A percentile compares a stretch with the other conserved stretches of the same genome.
phyloP scores from a whole-genome alignment of 1,140 invertebrate species.

The Schlechtendalia chinensis region DNA sequence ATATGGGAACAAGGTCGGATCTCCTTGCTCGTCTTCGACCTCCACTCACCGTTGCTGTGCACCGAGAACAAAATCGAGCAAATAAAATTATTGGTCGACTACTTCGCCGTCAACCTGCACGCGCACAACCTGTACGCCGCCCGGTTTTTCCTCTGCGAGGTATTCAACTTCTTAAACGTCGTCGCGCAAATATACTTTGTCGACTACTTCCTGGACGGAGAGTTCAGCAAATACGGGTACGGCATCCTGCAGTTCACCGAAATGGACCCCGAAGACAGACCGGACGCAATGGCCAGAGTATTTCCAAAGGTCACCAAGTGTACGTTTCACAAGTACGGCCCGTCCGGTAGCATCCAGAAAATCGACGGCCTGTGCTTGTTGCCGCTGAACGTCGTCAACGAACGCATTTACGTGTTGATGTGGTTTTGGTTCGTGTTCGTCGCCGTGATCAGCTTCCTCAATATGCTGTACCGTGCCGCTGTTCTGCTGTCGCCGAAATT shows the following conservation, averaged over 20 bases:
- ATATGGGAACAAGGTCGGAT: slow-evolving; percentile 69
- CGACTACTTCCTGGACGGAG: slow-evolving; percentile 71
- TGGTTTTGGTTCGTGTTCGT: slow-evolving; percentile 80
- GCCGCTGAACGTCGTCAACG: slow-evolving; percentile 75
- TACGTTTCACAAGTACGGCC: slow-evolving; percentile 62
- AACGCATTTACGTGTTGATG: slow-evolving; percentile 75
- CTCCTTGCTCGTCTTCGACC: slow-evolving; percentile 54
- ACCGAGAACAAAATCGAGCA: slow-evolving; percentile 60
- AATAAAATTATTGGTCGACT: slow-evolving; percentile 56
- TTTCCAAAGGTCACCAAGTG: slow-evolving; percentile 57
- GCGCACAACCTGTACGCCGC: slow-evolving; percentile 57
- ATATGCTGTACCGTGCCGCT: slow-evolving; percentile 69
- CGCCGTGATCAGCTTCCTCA: slow-evolving; percentile 63
- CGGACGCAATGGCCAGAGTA: slow-evolving; percentile 57
- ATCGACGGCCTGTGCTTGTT: slow-evolving; percentile 71
- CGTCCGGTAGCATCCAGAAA: slow-evolving; percentile 63
- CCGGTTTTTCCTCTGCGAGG: slow-evolving; percentile 59
- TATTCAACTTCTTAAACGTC: slow-evolving; percentile 58
- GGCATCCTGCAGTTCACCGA: slow-evolving; percentile 54
- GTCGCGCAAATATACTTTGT: slow-evolving; percentile 65
- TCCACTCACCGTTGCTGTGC: slow-evolving; percentile 59
- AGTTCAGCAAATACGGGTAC: slow-evolving; percentile 60
- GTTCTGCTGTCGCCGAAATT: slow-evolving; percentile 73
- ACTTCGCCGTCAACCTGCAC: slow-evolving; percentile 54
- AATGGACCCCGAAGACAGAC: slow-evolving; percentile 79